A percentile compares a stretch with the other conserved stretches of the same genome.
These are phyloP conservation scores for Calidris pugnax DNA, from an alignment of 2,113 vertebrate genomes.

Conservation along the genomic window DNA sequence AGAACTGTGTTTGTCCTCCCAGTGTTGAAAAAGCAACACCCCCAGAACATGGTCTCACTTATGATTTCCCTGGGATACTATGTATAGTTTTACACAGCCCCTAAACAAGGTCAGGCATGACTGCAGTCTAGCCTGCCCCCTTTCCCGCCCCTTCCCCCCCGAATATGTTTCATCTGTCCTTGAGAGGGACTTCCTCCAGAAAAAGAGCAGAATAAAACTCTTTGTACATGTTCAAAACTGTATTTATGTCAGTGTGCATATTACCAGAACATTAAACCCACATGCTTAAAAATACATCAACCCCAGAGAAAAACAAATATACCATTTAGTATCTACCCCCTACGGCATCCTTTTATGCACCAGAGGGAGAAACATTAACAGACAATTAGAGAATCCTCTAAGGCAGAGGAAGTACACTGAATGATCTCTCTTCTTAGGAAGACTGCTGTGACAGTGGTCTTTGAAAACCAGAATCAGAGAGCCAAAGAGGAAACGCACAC, in stretches of 20 bases:
- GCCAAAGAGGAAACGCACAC: background rate
- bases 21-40: background rate
- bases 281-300: background rate
- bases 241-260: background rate
- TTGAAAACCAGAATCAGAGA: constrained; percentile 19
- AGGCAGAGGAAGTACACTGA: background rate
- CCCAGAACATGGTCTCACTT: background rate
- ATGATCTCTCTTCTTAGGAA: background rate
- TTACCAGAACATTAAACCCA: background rate
- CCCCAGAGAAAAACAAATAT: background rate
- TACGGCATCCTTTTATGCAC: background rate
- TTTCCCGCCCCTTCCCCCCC: too few species aligned
- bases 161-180: background rate
- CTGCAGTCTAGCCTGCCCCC: background rate
- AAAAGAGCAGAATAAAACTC: background rate
- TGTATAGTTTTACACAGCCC: background rate
- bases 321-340: background rate
- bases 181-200: background rate
- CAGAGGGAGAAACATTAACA: background rate
- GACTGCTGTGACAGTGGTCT: background rate
- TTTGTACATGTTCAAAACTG: background rate
- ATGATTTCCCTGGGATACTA: background rate
- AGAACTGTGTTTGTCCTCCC: background rate
- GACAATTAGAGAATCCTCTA: background rate
- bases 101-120: background rate